These are phyloP conservation scores for Bacillus rossius DNA, from an alignment of 1,140 invertebrate species.

Conservation along the genomic window DNA sequence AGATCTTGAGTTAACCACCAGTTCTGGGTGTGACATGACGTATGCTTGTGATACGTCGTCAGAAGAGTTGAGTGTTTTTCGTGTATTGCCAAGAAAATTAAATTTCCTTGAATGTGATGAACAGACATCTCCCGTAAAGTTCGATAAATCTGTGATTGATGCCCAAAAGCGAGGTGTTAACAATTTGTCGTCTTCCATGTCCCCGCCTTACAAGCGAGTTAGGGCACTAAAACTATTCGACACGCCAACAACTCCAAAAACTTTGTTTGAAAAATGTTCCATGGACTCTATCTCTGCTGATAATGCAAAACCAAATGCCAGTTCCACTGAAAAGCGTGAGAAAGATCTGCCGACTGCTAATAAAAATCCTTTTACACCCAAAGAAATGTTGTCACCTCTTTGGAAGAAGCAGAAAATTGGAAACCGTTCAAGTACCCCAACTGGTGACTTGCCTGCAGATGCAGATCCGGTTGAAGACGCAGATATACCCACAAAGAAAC, in stretches of 20 bases:
- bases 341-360: slow-evolving; percentile 56
- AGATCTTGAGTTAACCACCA: no score
- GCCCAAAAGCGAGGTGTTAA: no score
- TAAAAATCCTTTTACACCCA: slow-evolving; percentile 84
- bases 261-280: slow-evolving; percentile 71
- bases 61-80: no score
- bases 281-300: slow-evolving; percentile 46
- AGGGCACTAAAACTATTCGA: slow-evolving; percentile 75
- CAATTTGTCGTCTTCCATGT: slow-evolving; percentile 15
- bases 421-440: no score
- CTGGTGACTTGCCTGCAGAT: slow-evolving; percentile 22
- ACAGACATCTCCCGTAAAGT: no score
- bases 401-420: slow-evolving; percentile 36
- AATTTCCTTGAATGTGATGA: no score
- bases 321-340: slow-evolving; percentile 29
- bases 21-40: no score
- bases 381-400: slow-evolving; percentile 48
- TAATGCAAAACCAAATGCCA: no score
- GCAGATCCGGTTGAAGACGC: slow-evolving; percentile 52
- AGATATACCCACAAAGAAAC: slow-evolving; percentile 60
- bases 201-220: slow-evolving; percentile 75
- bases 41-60: no score
- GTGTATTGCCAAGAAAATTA: no score
- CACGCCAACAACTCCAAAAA: slow-evolving; percentile 80
- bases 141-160: no score